Percentiles rank a stretch among this genome's conserved stretches.
These are phyloP conservation scores for Tyrophagus putrescentiae DNA, from an alignment of 1,140 invertebrate genomes.

Conservation along the genomic window DNA sequence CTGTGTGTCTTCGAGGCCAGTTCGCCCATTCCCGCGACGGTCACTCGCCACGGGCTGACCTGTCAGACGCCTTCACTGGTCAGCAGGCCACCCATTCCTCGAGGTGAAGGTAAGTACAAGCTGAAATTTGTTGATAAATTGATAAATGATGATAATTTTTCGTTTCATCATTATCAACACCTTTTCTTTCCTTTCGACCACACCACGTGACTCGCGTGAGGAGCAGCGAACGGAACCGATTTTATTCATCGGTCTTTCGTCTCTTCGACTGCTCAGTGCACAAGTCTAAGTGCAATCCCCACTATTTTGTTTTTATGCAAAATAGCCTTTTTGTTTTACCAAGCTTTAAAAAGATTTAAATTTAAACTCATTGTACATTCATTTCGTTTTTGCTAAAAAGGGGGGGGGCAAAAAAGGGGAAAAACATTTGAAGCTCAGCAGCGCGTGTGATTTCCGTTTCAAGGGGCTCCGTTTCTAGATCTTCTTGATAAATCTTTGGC, in stretches of 20 bases:
- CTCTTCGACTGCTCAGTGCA: conserved; percentile 80
- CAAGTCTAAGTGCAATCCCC: no score
- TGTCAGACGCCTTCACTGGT: conserved; percentile 66
- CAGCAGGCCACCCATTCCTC: conserved; percentile 58
- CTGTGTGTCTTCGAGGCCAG: conserved; percentile 73
- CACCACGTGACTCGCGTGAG: conserved; percentile 49
- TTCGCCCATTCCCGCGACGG: conserved; percentile 65
- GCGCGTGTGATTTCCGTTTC: no score
- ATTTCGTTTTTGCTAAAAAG: no score
- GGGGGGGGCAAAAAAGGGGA: no score
- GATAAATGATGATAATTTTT: no score
- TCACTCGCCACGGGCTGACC: conserved; percentile 56
- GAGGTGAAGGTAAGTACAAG: conserved; percentile 45
- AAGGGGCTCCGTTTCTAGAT: no score
- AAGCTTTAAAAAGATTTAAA: no score
- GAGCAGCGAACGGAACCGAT: conserved; percentile 77
- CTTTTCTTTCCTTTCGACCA: neutral
- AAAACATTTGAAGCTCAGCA: no score
- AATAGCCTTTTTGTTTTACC: no score
- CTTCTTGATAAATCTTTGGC: conserved; percentile 49
- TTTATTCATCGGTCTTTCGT: conserved; percentile 76
- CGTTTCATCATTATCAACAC: neutral
- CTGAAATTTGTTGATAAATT: no score
- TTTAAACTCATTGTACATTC: no score
- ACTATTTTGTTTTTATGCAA: no score